Evolutionary conservation across 2,113 vertebrate species (phyloP).

Genomic region (Machaerirhynchus nigripectus): DNA sequence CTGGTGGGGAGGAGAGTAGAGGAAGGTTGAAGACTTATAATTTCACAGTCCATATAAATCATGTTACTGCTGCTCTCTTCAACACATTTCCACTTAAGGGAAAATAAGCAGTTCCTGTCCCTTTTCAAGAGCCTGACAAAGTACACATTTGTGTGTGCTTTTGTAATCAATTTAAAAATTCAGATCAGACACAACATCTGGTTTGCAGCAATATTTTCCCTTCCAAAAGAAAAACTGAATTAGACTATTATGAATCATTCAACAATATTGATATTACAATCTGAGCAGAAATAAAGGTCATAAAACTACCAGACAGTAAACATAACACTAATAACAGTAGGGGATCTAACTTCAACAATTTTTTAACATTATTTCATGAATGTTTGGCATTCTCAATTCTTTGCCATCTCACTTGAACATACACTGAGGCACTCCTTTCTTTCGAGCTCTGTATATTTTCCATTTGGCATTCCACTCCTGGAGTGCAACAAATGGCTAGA

Average conservation of each 20-base stretch:
- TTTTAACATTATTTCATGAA: background rate
- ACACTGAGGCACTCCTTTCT: background rate
- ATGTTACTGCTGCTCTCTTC: background rate
- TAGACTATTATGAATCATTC: conserved; percentile 9
- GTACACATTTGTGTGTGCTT: background rate
- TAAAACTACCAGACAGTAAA: background rate
- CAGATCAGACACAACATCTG: conserved; percentile 2
- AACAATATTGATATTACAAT: background rate
- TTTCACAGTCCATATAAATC: background rate
- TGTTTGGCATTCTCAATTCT: background rate
- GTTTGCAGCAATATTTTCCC: background rate
- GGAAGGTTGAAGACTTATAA: background rate
- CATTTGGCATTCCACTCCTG: background rate
- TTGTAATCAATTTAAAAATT: conserved; percentile 4
- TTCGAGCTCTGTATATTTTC: background rate
- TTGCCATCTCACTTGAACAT: background rate
- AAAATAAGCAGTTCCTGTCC: background rate
- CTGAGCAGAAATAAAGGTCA: background rate
- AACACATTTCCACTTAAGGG: background rate
- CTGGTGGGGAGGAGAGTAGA: background rate
- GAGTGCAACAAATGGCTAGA: background rate
- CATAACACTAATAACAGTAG: background rate
- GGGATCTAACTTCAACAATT: background rate
- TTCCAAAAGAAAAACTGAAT: background rate
- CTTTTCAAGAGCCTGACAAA: background rate